Conservation (phyloP, 2,797 vertebrate species). For the Mallotus villosus region DNA sequence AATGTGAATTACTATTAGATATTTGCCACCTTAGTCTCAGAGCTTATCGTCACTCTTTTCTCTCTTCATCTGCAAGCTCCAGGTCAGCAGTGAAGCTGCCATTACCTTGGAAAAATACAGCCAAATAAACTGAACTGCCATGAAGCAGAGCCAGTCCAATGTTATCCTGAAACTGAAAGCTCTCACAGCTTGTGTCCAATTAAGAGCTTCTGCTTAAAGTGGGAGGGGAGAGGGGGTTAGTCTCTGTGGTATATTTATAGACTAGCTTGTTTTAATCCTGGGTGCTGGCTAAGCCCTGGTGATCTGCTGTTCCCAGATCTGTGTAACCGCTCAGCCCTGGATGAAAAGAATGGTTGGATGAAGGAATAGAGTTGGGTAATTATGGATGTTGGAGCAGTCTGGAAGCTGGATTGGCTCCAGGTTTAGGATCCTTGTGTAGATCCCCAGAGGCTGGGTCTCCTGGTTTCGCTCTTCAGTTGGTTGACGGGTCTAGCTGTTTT, state of each 20-base stretch:
- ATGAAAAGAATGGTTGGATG: conserved; percentile 12
- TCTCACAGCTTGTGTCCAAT: conserved; percentile 75
- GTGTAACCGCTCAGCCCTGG: conserved; percentile 59
- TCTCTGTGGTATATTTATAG: conserved; percentile 77
- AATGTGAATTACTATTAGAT: no score
- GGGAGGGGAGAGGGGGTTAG: conserved; percentile 39
- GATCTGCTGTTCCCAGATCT: conserved; percentile 46
- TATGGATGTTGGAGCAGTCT: conserved; percentile 50
- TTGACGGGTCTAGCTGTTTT: no score
- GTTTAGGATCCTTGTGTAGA: conserved; percentile 9
- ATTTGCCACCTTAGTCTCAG: no score
- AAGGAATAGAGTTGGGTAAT: conserved; percentile 57
- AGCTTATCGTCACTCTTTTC: no score
- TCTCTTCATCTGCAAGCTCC: no score
- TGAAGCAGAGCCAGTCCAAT: conserved; percentile 36
- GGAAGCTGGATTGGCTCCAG: conserved; percentile 49
- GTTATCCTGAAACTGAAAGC: conserved; percentile 39
- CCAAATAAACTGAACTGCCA: conserved; percentile 14
- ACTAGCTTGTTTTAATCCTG: conserved; percentile 72
- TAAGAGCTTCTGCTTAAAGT: conserved; percentile 68
- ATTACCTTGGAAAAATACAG: neutral
- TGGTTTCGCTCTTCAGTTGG: neutral
- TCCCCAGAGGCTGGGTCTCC: neutral
- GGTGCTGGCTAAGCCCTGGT: conserved; percentile 67
- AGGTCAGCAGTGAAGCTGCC: no score